Evolutionary conservation across 2,797 vertebrate genomes (phyloP).

Genomic region (Ciconia nigra): DNA sequence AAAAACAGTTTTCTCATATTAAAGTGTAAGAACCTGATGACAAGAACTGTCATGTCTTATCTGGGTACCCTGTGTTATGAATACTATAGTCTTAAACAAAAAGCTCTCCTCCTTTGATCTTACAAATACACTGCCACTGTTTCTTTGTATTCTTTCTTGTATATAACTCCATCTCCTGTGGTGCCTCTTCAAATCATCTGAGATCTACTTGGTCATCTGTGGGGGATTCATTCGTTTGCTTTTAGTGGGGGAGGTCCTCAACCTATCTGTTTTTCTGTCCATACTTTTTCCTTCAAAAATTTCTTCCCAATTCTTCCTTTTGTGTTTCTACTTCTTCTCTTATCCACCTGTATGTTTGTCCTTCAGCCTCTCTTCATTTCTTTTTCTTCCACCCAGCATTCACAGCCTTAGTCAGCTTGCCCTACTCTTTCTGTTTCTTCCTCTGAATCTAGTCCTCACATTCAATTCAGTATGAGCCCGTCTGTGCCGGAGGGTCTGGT

Average conservation of each 20-base stretch:
- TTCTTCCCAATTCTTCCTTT: neutral
- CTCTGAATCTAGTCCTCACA: neutral
- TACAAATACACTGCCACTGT: neutral
- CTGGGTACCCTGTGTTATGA: neutral
- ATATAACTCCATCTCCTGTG: neutral
- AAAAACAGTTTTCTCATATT: conserved; percentile 43
- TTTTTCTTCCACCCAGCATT: neutral
- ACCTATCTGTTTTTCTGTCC: neutral
- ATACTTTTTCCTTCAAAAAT: neutral
- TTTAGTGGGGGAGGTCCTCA: neutral
- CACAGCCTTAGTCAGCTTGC: neutral
- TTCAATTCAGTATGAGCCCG: neutral
- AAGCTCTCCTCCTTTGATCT: conserved; percentile 2
- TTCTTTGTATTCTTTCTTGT: neutral
- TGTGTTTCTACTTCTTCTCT: neutral
- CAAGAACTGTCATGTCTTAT: conserved; percentile 24
- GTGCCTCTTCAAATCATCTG: neutral
- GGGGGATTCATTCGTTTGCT: neutral
- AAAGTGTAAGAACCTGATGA: conserved; percentile 24
- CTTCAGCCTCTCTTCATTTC: neutral
- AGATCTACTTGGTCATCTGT: neutral
- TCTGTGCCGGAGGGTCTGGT: neutral
- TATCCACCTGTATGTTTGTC: neutral
- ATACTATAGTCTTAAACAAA: conserved; percentile 19
- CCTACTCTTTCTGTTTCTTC: neutral